phyloP scores from a whole-genome alignment of 2,888 invertebrate species.

The Linnaemya tessellans region DNA sequence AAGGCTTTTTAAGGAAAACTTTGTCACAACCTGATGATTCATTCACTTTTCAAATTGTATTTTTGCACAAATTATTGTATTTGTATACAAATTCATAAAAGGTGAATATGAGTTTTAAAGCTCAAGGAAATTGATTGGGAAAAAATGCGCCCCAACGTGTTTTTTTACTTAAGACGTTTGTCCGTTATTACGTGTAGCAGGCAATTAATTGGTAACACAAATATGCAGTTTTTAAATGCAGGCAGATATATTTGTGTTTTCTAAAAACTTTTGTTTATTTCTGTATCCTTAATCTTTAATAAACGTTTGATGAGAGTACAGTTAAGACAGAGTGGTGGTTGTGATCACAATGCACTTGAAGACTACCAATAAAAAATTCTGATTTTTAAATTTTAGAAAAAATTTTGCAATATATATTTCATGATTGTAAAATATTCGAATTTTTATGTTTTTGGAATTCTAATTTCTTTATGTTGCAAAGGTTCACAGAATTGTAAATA shows the following conservation, averaged over 20 bases:
- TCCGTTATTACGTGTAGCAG: conserved; percentile 5
- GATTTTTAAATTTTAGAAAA: too few species aligned
- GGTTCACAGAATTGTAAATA: too few species aligned
- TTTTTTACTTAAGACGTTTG: conserved; percentile 23
- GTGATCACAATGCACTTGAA: too few species aligned
- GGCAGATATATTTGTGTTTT: not conserved
- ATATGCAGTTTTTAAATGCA: conserved; percentile 9
- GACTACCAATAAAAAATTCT: too few species aligned
- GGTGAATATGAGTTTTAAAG: conserved; percentile 15
- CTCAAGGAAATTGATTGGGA: conserved; percentile 33
- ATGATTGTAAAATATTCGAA: too few species aligned
- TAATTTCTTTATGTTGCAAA: too few species aligned
- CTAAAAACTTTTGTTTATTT: not conserved
- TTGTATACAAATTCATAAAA: not conserved
- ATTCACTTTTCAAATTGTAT: not conserved
- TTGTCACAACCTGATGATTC: conserved; percentile 17
- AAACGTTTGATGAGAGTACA: not conserved
- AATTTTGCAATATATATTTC: too few species aligned
- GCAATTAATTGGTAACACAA: conserved; percentile 5
- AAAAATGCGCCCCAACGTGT: conserved; percentile 32
- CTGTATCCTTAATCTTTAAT: not conserved
- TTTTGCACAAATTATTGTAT: not conserved
- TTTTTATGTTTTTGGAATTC: too few species aligned
- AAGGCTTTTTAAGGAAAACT: conserved; percentile 37
- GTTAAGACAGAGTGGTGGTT: not conserved